Base-by-base conservation (phyloP, 1,140 invertebrate species). In the Lithobius niger region DNA sequence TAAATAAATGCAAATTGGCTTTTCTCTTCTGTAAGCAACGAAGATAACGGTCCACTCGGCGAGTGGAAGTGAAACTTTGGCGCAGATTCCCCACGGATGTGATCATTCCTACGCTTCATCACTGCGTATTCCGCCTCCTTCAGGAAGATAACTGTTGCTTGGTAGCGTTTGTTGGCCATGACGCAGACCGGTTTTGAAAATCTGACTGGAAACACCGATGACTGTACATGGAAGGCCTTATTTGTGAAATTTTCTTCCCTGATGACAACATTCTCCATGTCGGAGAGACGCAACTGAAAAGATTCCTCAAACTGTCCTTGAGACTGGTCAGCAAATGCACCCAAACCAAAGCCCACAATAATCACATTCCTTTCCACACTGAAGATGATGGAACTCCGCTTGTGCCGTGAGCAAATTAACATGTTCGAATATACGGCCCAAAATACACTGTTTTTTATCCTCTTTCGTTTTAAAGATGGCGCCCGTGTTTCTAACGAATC, bases 1-100 rank as follows among this genome's bases (percentile, higher is more conserved):
- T 50, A 50, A 50, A 50, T 50, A 50, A 50, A 50, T 26, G 48
- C 48, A 50, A 50, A 50, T 19, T 50, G 48, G 25, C 48, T 50
- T 19, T 50, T 50, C 21, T 50, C 48, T 50, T 50, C 48, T 6
- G 21, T 3, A 4, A 26, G 10, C 4, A 27, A 3, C 25, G 6
- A 6, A 50, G 22, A 18, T 6, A 45, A 19, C 6, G 6, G n/a
- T 6, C 22, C 22, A 10, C 13, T 15, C 10, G 48, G 48, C 3
- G 48, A 15, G 19, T 50, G 48, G 21, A 50, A 50, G 21, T 25
- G 24, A 26, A 50, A 50, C 10, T 26, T 10, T 50, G 48, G 48
- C 3, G 48, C 25, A 4, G 48, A 50, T 27, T 50, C 48, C 19
- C 48, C 48, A 13, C 48, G 10, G 6, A 50, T 50, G 27, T 50